Conservation (phyloP, 37 sponge, comb jelly and placozoan species). For the Ephydatia muelleri region DNA sequence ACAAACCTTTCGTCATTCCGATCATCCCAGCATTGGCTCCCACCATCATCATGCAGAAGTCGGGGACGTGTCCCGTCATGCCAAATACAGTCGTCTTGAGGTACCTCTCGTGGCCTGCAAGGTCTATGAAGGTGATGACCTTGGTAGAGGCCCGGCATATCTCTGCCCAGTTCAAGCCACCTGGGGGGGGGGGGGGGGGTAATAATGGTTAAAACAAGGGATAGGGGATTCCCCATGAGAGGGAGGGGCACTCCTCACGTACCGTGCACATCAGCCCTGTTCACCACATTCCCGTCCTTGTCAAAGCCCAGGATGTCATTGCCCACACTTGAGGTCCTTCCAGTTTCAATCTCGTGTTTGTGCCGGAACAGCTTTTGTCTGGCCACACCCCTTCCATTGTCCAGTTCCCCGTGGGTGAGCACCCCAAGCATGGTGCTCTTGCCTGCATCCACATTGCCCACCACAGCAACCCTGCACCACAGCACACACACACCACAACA, state of each 20-base stretch:
- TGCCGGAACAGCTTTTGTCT: conserved; percentile 94
- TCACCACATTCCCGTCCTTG: conserved; percentile 50
- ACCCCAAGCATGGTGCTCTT: conserved; percentile 99
- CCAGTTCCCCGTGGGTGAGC: conserved; percentile 97
- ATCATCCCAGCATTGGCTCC: conserved; percentile 95
- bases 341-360: conserved; percentile 98
- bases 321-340: conserved; percentile 97
- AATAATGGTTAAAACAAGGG: background rate
- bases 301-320: conserved; percentile 98
- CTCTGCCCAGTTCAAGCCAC: conserved; percentile 87
- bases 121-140: conserved; percentile 97
- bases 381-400: conserved; percentile 95
- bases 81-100: conserved; percentile 99
- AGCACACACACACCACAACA: background rate
- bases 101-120: conserved; percentile 97
- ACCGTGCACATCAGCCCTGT: background rate
- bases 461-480: conserved; percentile 91
- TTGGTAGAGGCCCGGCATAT: conserved; percentile 88
- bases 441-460: conserved; percentile 99
- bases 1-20: conserved; percentile 89
- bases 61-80: conserved; percentile 98
- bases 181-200: conserved; percentile 21
- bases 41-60: conserved; percentile 99
- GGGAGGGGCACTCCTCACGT: background rate
- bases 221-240: background rate